Evolutionary conservation across 2,888 invertebrate genomes (phyloP), one percentile per base, ranked within the genome.

Genomic region (Ormyrus nitidulus): DNA sequence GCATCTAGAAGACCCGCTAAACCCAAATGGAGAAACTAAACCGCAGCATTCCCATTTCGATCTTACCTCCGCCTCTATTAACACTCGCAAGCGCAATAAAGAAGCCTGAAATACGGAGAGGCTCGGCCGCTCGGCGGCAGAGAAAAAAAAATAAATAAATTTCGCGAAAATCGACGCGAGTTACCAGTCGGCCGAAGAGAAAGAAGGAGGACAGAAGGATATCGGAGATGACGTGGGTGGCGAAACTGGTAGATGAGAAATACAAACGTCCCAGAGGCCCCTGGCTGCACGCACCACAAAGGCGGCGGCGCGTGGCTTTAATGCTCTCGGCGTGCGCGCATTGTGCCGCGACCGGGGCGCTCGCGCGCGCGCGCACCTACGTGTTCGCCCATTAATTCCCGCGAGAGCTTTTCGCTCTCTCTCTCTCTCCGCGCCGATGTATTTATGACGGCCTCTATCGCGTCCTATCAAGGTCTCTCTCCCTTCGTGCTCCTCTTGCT

Each of bases 231-330:
- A 68, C 86, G 88, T 87, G 88, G 87, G 88, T 87, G 87, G 86
- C 87, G 82, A 84, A 86, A 86, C 86, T 88, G 86, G 89, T 87
- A 86, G 87, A 89, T 87, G 88, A 88, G 88, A 89, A 89, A 87
- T 86, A 86, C 88, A 89, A 89, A 88, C 88, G 87, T 83, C 82
- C 69, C 34, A 34, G 34, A 61, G 34, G 64, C 54, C 48, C 53
- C 46, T 10, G 58, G 9, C 83, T 46, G 54, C 62, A 34, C 56
- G 85, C 75, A 77, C 81, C 80, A 80, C 82, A 69, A 79, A 76
- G 78, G 79, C 72, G 81, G 65, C 77, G 76, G 76, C 74, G 61
- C 76, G 72, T 76, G 71, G 75, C 75, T 72, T 34, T 59, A 54
- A 59, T 70, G 68, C 64, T 74, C 62, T 56, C 48, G 56, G 48